Evolutionary conservation across 1,140 invertebrate genomes (phyloP), one percentile per base, ranked within the genome.

Genomic region (Hermatobates lingyangjiaoensis): DNA sequence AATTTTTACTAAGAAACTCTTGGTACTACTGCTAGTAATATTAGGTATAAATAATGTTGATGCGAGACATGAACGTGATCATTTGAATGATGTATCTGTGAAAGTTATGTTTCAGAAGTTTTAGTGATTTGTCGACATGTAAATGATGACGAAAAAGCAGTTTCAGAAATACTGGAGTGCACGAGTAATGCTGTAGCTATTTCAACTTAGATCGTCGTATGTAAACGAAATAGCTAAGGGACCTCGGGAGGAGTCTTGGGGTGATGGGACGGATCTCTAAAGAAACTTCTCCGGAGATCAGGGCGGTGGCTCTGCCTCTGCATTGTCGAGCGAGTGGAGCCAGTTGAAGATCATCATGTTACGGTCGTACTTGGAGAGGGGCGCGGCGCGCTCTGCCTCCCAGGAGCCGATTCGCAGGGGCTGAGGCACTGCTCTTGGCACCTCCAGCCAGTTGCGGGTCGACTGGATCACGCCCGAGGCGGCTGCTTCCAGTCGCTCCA

Each of bases 311-410:
- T 48, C 14, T 1, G 34, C 48, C 27, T 56, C 52, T 12, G 56
- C 28, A 18, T 81, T 82, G 59, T 89, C 84, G 3, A 89, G 69
- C 1, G 81, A 85, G 61, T 89, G 84, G 0, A 90, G 71, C 87
- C 87, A 89, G 60, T 88, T 87, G 66, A 90, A 88, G 39, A 90
- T 88, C 80, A 89, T 87, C 81, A 89, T 88, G 64, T 90, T 89
- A 20, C 86, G 63, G 58, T 89, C 83, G 65, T 88, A 88, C 64
- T 87, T 87, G 14, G 83, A 83, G 1, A 89, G 68, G 3, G 86
- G 83, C 54, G 84, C 80, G 1, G 84, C 84, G 3, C 83, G 68
- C 61, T 88, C 83, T 34, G 83, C 68, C 59, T 88, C 85, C 12
- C 88, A 74, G 56, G 89, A 85, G 5, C 77, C 74, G 0, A 84